phyloP scores from a whole-genome alignment of 2,113 vertebrate genomes.

The Nothobranchius kuhntae region DNA sequence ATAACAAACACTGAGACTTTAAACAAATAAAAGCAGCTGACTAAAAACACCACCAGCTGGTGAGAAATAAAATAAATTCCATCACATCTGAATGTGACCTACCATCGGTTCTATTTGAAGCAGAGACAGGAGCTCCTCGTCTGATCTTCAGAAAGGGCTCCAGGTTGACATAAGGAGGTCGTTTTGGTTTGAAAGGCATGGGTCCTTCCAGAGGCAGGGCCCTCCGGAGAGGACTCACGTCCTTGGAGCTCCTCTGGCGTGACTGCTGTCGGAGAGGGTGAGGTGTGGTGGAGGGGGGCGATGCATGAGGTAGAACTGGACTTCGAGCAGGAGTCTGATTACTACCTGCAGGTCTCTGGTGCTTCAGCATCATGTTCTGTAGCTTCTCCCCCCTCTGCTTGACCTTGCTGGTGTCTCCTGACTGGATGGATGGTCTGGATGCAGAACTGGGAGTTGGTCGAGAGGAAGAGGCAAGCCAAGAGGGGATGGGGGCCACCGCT shows the following conservation, averaged over 20 bases:
- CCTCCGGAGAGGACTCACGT: conserved; percentile 72
- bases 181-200: conserved; percentile 77
- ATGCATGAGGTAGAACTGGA: background rate
- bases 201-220: conserved; percentile 70
- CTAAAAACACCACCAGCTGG: no score
- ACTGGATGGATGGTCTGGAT: conserved; percentile 5
- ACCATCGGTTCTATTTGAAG: conserved; percentile 40
- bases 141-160: conserved; percentile 50
- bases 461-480: conserved; percentile 6
- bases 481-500: background rate
- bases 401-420: conserved; percentile 36
- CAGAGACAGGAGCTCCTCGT: conserved; percentile 4
- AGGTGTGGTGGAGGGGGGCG: conserved; percentile 2
- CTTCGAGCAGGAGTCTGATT: background rate
- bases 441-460: conserved; percentile 33
- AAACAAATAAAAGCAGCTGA: no score
- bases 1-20: no score
- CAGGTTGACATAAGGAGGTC: conserved; percentile 78
- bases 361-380: conserved; percentile 67
- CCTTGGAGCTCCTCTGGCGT: conserved; percentile 32
- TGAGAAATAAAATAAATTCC: no score
- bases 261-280: conserved; percentile 17
- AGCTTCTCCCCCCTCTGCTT: conserved; percentile 67
- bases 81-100: conserved; percentile 12
- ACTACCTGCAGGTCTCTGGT: conserved; percentile 25